phyloP scores from a whole-genome alignment of 2,888 invertebrate species.

The Drosophila cracens region DNA sequence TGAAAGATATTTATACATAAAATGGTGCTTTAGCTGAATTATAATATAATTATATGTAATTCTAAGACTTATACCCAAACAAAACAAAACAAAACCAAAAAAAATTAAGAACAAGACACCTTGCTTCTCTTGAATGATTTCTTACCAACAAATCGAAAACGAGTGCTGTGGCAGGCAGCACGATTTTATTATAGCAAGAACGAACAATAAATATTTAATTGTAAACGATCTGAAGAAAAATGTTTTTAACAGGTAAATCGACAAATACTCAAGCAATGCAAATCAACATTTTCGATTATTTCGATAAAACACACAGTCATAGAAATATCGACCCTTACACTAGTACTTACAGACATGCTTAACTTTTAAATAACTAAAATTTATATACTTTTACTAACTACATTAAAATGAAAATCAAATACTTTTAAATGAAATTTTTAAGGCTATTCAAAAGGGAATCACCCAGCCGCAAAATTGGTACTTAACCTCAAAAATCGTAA shows the following conservation, averaged over 20 bases:
- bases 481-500: slow-evolving; percentile 46
- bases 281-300: slow-evolving; percentile 25
- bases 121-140: slow-evolving; percentile 40
- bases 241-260: slow-evolving; percentile 30
- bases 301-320: slow-evolving; percentile 14
- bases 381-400: slow-evolving; percentile 62
- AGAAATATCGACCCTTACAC: slow-evolving; percentile 17
- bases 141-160: slow-evolving; percentile 25
- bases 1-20: slow-evolving; percentile 59
- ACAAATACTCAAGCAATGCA: slow-evolving; percentile 24
- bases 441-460: slow-evolving; percentile 36
- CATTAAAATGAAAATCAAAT: slow-evolving; percentile 42
- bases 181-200: slow-evolving; percentile 34
- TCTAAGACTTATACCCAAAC: slow-evolving; percentile 61
- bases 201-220: slow-evolving; percentile 6
- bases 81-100: slow-evolving; percentile 16
- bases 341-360: slow-evolving; percentile 40
- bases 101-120: slow-evolving; percentile 29
- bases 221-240: slow-evolving; percentile 8
- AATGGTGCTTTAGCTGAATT: slow-evolving; percentile 84
- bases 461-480: slow-evolving; percentile 61
- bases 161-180: slow-evolving; percentile 31
- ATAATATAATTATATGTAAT: slow-evolving; percentile 70
- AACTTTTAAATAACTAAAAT: slow-evolving; percentile 59
- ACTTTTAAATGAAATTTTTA: slow-evolving; percentile 72